Evolutionary conservation across 2,888 invertebrate species (phyloP), one percentile per base, ranked within the genome.

Genomic region (Plagodis pulveraria): DNA sequence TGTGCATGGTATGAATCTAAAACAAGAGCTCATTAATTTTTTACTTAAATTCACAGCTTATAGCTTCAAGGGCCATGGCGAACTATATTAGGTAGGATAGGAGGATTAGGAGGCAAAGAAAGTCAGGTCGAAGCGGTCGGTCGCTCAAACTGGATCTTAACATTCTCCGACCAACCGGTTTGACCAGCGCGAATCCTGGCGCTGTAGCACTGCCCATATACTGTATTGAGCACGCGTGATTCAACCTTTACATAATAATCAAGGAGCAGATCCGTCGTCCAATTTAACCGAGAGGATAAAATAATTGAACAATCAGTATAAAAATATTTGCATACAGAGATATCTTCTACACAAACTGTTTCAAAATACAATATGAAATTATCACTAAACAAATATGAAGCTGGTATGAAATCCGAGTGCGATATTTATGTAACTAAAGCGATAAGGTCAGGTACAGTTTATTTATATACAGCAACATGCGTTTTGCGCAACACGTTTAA

Each of bases 171-270:
- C 60, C 76, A 84, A 91, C 91, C 90, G 91, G 91, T 91, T 89
- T 85, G 83, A 84, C 89, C 84, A 82, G 80, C 81, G 88, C 87
- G 81, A 87, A 89, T 90, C 91, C 90, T 86, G 89, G 80, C 56
- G 56, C 60, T 61, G 44, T 45, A 52, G 22, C 55, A 41, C 81
- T 74, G 69, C 70, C 73, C 73, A 74, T 77, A 75, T 72, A 75
- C 71, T 64, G 67, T 67, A 67, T 61, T 49, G 44, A 62, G 64
- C 66, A 63, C 58, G 63, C 53, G 49, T 61, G 61, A 63, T 64
- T 60, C 52, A 63, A 58, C 64, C 52, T 69, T 69, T 63, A 63
- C 62, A 65, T 63, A 63, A 67, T 62, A 49, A 51, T 58, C 34
- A n/a, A 38, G 36, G 9, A 36, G 6, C 45, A 58, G 54, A 38